Conservation (phyloP, 23 tunicate genomes). For the Pegea sp. region DNA sequence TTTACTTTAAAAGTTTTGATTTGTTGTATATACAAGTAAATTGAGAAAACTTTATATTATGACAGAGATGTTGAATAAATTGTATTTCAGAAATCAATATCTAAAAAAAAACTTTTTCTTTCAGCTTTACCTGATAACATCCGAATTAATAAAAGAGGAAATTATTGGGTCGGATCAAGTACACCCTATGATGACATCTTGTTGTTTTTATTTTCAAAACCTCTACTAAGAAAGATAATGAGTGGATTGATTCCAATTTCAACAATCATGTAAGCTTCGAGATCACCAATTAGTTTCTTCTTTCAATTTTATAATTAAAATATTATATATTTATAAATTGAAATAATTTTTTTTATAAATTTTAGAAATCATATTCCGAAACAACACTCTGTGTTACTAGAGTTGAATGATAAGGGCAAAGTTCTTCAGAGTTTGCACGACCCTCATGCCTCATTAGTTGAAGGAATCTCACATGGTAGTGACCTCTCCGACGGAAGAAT, state of each 20-base stretch:
- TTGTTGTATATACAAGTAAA: no score
- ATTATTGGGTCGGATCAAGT: slow-evolving; percentile 24
- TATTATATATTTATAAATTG: background rate
- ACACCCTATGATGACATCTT: no score
- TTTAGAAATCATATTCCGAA: background rate
- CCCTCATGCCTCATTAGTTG: slow-evolving; percentile 12
- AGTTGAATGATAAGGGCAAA: slow-evolving; percentile 17
- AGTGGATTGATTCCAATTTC: slow-evolving; percentile 21
- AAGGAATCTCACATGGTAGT: slow-evolving; percentile 23
- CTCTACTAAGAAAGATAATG: slow-evolving; percentile 8
- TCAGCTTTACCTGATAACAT: slow-evolving; percentile 58
- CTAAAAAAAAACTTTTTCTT: slow-evolving; percentile 1
- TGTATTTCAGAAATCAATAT: no score
- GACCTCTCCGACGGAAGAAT: slow-evolving; percentile 44
- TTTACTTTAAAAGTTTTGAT: no score
- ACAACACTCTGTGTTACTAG: slow-evolving; percentile 20
- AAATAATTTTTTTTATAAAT: background rate
- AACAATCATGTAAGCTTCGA: no score
- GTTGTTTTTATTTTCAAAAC: background rate
- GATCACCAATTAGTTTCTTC: no score
- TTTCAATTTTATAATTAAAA: no score
- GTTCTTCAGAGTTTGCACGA: slow-evolving; percentile 17
- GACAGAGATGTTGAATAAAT: no score
- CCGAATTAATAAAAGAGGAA: slow-evolving; percentile 18
- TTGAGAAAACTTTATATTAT: no score